Conservation (phyloP, 2,113 vertebrate genomes). For the Choloepus hoffmanni region DNA sequence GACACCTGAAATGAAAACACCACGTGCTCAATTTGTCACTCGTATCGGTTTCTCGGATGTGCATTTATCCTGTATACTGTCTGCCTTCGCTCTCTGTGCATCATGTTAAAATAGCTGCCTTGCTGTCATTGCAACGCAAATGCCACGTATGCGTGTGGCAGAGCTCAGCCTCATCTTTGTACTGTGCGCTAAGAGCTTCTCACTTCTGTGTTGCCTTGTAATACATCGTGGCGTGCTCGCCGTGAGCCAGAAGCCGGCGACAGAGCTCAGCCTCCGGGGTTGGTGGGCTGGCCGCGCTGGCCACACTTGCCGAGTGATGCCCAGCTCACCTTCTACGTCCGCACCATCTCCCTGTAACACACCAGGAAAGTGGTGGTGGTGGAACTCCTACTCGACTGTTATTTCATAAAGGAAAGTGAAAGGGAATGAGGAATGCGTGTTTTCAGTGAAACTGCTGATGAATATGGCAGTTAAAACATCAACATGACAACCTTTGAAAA, state of each 20-base stretch:
- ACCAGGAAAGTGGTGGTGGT: slow-evolving; percentile 73
- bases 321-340: background rate
- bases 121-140: slow-evolving; percentile 89
- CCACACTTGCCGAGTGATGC: background rate
- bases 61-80: slow-evolving; percentile 92
- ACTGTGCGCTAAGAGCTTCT: slow-evolving; percentile 78
- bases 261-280: background rate
- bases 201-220: slow-evolving; percentile 82
- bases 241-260: slow-evolving; percentile 74
- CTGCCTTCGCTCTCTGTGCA: slow-evolving; percentile 87
- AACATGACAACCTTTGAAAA: slow-evolving; percentile 38
- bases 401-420: slow-evolving; percentile 65
- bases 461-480: background rate
- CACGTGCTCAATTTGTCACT: slow-evolving; percentile 89
- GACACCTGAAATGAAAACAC: slow-evolving; percentile 93
- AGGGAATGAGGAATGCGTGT: slow-evolving; percentile 5
- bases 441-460: background rate
- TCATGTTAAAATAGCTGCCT: slow-evolving; percentile 90
- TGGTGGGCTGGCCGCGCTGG: background rate
- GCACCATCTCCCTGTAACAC: background rate
- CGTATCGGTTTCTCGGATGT: slow-evolving; percentile 90
- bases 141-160: slow-evolving; percentile 84
- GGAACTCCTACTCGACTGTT: slow-evolving; percentile 66
- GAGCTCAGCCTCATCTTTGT: slow-evolving; percentile 80
- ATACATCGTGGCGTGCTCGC: slow-evolving; percentile 82